phyloP scores from a whole-genome alignment of 1,140 invertebrate species.

The Theocolax elegans region DNA sequence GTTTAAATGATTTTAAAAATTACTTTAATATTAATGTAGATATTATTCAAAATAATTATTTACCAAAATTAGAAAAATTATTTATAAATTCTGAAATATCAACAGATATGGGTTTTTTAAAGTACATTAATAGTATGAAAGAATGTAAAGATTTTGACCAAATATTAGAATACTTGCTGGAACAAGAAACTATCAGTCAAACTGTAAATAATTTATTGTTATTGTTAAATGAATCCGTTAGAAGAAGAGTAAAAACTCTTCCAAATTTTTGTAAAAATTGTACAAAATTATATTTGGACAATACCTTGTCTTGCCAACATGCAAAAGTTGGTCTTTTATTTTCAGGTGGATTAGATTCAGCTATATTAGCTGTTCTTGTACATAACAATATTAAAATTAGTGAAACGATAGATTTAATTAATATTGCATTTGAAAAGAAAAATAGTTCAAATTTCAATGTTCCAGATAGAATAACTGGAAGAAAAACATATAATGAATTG shows the following conservation, averaged over 20 bases:
- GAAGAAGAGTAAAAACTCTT: conserved; percentile 73
- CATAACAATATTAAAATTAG: conserved; percentile 76
- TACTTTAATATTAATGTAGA: conserved; percentile 57
- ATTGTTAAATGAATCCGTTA: conserved; percentile 73
- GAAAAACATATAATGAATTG: conserved; percentile 79
- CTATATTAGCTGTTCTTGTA: conserved; percentile 84
- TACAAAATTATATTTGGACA: conserved; percentile 54
- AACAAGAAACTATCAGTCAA: conserved; percentile 58
- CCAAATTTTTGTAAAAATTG: conserved; percentile 77
- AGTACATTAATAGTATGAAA: conserved; percentile 60
- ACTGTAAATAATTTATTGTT: conserved; percentile 68
- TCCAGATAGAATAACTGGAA: conserved; percentile 85
- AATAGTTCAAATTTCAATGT: conserved; percentile 71
- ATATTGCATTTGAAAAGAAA: conserved; percentile 90
- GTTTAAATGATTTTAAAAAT: conserved; percentile 58
- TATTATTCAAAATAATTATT: conserved; percentile 39
- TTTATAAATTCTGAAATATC: background rate
- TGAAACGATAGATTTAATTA: conserved; percentile 92
- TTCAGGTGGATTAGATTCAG: conserved; percentile 96
- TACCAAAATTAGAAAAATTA: conserved; percentile 34
- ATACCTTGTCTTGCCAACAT: conserved; percentile 70
- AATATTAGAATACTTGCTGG: conserved; percentile 66
- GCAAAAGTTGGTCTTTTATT: conserved; percentile 88
- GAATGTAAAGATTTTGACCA: conserved; percentile 62
- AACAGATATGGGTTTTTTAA: conserved; percentile 44